A percentile compares a stretch with the other conserved stretches of the same genome.
Conservation (phyloP, 2,888 invertebrate genomes). For the Germaria angustata region DNA sequence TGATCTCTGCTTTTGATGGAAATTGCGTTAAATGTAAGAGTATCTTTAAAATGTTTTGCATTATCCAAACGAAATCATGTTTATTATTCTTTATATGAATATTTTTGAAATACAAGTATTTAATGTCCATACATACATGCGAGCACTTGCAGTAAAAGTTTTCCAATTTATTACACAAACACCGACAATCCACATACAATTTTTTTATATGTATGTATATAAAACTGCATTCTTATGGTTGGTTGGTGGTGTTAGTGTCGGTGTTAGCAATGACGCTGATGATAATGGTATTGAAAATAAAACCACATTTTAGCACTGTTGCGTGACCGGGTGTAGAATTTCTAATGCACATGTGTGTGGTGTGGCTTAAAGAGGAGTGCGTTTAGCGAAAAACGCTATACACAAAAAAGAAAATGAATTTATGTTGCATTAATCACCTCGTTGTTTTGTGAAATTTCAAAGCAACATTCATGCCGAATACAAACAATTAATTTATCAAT, state of each 20-base stretch:
- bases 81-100: neutral
- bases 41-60: neutral
- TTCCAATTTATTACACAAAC: conserved; percentile 42
- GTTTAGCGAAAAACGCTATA: conserved; percentile 10
- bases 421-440: conserved; percentile 40
- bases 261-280: neutral
- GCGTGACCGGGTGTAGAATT: conserved; percentile 60
- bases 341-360: conserved; percentile 31
- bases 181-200: conserved; percentile 1
- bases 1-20: neutral
- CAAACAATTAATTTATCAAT: conserved; percentile 46
- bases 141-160: conserved; percentile 36
- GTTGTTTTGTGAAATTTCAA: conserved; percentile 33
- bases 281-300: conserved; percentile 46
- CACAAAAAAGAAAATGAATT: conserved; percentile 21
- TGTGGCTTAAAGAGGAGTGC: conserved; percentile 21
- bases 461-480: conserved; percentile 17
- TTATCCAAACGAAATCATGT: conserved; percentile 13
- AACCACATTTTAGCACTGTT: conserved; percentile 55
- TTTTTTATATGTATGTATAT: neutral
- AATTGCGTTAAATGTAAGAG: neutral
- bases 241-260: neutral
- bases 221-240: conserved; percentile 3
- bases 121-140: neutral
- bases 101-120: neutral